phyloP scores from a whole-genome alignment of 2,113 vertebrate species.

The Apistogramma diplotaenia region DNA sequence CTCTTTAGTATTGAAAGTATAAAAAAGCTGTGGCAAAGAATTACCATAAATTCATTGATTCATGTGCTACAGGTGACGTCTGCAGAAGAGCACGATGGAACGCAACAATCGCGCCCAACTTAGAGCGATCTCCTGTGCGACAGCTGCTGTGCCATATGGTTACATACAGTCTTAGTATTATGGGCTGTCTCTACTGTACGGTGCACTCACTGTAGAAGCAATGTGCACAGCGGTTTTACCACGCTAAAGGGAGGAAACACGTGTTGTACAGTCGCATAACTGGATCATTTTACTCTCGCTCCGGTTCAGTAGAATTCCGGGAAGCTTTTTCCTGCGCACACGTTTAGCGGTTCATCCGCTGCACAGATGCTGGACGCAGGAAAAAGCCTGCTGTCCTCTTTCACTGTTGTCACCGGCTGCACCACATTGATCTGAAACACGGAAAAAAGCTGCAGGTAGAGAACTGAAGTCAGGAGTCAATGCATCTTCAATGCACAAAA shows the following conservation, averaged over 20 bases:
- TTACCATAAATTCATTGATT: background rate
- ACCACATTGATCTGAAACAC: background rate
- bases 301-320: background rate
- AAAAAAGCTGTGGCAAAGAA: background rate
- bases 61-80: background rate
- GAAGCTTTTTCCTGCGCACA: background rate
- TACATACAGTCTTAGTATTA: background rate
- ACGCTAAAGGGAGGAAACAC: background rate
- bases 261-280: constrained; percentile 11
- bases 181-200: background rate
- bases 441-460: background rate
- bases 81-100: background rate
- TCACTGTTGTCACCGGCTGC: background rate
- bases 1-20: background rate
- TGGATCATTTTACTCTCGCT: constrained; percentile 6
- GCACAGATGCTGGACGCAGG: background rate
- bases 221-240: background rate
- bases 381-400: background rate
- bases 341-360: background rate
- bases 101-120: background rate
- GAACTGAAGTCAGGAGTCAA: background rate
- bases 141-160: background rate
- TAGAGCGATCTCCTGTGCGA: background rate
- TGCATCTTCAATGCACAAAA: constrained; percentile 36
- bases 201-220: background rate